phyloP scores from a whole-genome alignment of 2,797 vertebrate species.

The Chanos chanos region DNA sequence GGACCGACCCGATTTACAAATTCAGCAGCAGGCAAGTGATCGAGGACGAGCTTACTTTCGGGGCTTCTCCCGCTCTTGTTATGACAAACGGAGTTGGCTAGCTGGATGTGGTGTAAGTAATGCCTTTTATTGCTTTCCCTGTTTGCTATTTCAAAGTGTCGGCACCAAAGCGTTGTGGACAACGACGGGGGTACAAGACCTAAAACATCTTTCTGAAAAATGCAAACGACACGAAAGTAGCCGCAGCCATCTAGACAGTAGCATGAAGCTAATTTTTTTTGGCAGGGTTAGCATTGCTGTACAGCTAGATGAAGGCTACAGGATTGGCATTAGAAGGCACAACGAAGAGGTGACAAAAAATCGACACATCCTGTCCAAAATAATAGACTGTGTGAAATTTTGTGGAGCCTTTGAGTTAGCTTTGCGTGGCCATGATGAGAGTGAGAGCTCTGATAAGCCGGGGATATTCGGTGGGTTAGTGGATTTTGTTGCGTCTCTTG shows the following conservation, averaged over 20 bases:
- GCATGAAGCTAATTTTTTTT: slow-evolving; percentile 9
- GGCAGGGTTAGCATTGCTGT: slow-evolving; percentile 17
- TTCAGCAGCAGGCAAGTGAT: slow-evolving; percentile 13
- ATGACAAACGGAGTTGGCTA: slow-evolving; percentile 7
- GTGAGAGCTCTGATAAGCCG: neutral
- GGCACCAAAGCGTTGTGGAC: slow-evolving; percentile 11
- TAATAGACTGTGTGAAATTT: too few species aligned
- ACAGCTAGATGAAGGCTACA: slow-evolving; percentile 15
- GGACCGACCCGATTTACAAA: slow-evolving; percentile 11
- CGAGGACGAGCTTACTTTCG: slow-evolving; percentile 9
- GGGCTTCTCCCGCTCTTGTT: slow-evolving; percentile 8
- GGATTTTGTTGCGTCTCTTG: slow-evolving; percentile 30
- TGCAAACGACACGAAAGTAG: slow-evolving; percentile 11
- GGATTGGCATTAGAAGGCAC: slow-evolving; percentile 25
- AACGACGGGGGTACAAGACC: neutral
- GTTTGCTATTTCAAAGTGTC: slow-evolving; percentile 20
- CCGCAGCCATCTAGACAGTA: slow-evolving; percentile 5
- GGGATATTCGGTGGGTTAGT: slow-evolving; percentile 19
- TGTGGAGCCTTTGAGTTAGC: slow-evolving; percentile 2
- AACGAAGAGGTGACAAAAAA: slow-evolving; percentile 27
- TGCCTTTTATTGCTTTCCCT: slow-evolving; percentile 25
- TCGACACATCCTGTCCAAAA: slow-evolving; percentile 14
- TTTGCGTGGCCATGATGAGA: slow-evolving; percentile 6
- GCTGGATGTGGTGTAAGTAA: slow-evolving; percentile 16
- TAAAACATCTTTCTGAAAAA: slow-evolving; percentile 21